Base-by-base conservation (phyloP, 2,888 invertebrate species). In the Ceratothoa steindachneri region DNA sequence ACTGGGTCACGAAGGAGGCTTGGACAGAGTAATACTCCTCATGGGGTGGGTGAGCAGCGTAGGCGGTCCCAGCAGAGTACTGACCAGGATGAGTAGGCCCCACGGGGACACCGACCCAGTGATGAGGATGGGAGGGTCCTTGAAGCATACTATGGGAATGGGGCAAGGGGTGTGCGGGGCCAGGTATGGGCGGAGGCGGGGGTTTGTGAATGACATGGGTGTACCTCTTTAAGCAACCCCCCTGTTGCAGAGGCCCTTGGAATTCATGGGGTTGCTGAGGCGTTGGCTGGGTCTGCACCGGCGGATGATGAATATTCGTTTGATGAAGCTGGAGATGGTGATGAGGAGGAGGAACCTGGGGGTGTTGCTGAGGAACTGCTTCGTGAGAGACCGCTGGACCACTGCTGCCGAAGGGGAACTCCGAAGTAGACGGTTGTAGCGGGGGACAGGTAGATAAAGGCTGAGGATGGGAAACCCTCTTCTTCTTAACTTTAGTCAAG, bases 21-120 rank as follows among this genome's bases (percentile, higher is more conserved):
- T 73, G 73, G 73, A 76, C 70, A 9, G 72, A 67, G 51, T 76
- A 76, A 28, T 76, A 76, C 24, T 76, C 76, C 24, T 67, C 67
- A 41, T 29, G 75, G 15, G 64, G 75, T 15, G 76, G 70, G 28
- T 73, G 70, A 73, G 73, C 73, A 27, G 76, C 65, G 30, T 76
- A 76, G 0, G 73, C 70, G 73, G 73, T 76, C 29, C 73, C 73
- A 15, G 71, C 73, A n/a, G 76, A 66, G 15, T 73, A 76, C 52
- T 76, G 76, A 24, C 22, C 9, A 12, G 60, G 27, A 60, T 60
- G 60, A 2, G 60, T 24, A 29, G 69, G 72, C 9, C 60, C 60
- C 7, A 69, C 67, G 28, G 72, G 76, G n/a, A n/a, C n/a, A 19
- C 76, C 70, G 22, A 76, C 60, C 76, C 76, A 76, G 51, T 76